Percentiles rank a stretch among this genome's conserved stretches.
Evolutionary conservation across 2,888 invertebrate genomes (phyloP).

Genomic region (Idaea biselata): DNA sequence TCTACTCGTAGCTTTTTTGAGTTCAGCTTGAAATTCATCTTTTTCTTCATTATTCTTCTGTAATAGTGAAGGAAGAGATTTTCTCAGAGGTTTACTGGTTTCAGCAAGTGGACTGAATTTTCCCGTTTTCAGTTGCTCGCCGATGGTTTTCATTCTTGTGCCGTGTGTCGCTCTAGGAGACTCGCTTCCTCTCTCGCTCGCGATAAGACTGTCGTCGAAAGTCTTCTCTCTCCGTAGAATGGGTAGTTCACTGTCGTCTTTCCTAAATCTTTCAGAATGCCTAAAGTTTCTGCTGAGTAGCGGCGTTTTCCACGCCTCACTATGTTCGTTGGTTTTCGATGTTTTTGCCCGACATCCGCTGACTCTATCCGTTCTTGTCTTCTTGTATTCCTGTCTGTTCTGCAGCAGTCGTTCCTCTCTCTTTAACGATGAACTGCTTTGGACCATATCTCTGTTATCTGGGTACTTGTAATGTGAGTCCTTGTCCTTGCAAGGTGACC

Average conservation of each 20-base stretch:
- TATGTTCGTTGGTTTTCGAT: slow-evolving; percentile 64
- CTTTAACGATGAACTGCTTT: slow-evolving; percentile 64
- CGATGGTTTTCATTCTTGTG: slow-evolving; percentile 56
- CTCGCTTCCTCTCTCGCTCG: slow-evolving; percentile 58
- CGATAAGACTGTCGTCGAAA: slow-evolving; percentile 68
- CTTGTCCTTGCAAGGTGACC: slow-evolving; percentile 69
- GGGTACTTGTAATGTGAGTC: slow-evolving; percentile 70
- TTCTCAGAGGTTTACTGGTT: slow-evolving; percentile 67
- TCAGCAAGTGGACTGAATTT: slow-evolving; percentile 56
- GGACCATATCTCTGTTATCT: slow-evolving; percentile 67
- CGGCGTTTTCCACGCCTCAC: slow-evolving; percentile 73
- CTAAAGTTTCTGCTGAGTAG: slow-evolving; percentile 71
- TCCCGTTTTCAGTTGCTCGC: slow-evolving; percentile 56
- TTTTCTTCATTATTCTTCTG: slow-evolving; percentile 75
- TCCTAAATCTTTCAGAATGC: slow-evolving; percentile 73
- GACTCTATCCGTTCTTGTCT: slow-evolving; percentile 71
- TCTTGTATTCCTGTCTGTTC: slow-evolving; percentile 72
- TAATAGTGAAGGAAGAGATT: slow-evolving; percentile 79
- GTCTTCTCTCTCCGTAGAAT: slow-evolving; percentile 74
- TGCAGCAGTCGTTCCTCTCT: slow-evolving; percentile 75
- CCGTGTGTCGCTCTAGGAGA: slow-evolving; percentile 60
- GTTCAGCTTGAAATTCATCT: slow-evolving; percentile 78
- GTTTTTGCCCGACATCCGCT: slow-evolving; percentile 75
- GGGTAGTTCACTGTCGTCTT: slow-evolving; percentile 60
- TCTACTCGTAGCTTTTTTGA: slow-evolving; percentile 76